Evolutionary conservation across 2,113 vertebrate species (phyloP).

Genomic region (Lamprologus tigripictilis): DNA sequence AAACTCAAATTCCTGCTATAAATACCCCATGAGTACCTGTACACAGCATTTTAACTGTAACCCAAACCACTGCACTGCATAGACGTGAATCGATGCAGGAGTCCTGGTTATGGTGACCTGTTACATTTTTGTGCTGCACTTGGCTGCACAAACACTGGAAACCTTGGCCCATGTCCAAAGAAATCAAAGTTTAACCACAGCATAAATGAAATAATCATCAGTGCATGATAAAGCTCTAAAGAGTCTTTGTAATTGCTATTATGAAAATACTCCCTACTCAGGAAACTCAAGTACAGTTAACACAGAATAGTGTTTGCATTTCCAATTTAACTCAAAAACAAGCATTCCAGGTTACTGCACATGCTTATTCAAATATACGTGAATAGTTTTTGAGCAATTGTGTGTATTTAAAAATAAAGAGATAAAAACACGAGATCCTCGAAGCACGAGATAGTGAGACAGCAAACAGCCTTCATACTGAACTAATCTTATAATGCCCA

Average conservation of each 20-base stretch:
- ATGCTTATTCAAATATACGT: not conserved
- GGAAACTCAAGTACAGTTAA: not conserved
- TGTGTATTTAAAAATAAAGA: not conserved
- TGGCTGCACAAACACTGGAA: not conserved
- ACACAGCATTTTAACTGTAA: not conserved
- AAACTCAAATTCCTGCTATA: not conserved
- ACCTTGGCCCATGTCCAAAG: not conserved
- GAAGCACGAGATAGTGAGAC: not conserved
- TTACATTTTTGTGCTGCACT: not conserved
- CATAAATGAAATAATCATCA: not conserved
- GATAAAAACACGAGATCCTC: not conserved
- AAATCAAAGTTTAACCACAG: not conserved
- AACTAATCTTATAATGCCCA: not conserved
- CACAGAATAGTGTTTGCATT: not conserved
- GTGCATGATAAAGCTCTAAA: not conserved
- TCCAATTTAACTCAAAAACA: not conserved
- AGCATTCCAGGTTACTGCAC: not conserved
- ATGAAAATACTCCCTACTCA: not conserved
- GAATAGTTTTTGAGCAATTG: not conserved
- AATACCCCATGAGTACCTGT: not conserved
- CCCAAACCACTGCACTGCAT: not conserved
- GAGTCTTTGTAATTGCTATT: not conserved
- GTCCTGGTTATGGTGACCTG: not conserved
- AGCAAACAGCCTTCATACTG: not conserved
- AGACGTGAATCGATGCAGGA: not conserved